Evolutionary conservation across 2,113 vertebrate species (phyloP), one percentile per base, ranked within the genome.

Genomic region (Murina feae): DNA sequence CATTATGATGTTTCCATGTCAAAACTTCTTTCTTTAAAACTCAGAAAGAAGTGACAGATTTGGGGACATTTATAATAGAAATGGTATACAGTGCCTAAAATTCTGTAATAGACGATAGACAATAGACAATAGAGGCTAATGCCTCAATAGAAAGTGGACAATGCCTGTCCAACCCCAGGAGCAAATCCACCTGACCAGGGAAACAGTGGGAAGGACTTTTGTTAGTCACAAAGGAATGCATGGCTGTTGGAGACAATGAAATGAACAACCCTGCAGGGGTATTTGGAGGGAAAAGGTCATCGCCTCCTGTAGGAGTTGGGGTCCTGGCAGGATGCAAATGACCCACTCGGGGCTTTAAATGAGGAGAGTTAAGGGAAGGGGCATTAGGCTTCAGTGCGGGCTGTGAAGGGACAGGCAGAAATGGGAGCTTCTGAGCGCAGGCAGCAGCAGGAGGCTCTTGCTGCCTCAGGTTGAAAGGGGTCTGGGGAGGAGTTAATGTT

Each of bases 361-460:
- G 9, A n/a, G 16, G 51, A 58, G 10, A 21, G 68, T 14, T 72
- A 17, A 81, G 4, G 30, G 44, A 49, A 78, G 20, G 39, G 12
- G 12, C 14, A 12, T 4, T 32, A 11, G 12, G n/a, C 5, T 51
- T 68, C 49, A 13, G 9, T 2, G 1, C 23, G 16, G 51, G 9
- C 3, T 0, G 13, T 0, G 32, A 69, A 44, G 53, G 18, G 17
- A 47, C 51, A 9, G 9, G 23, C 4, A 4, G 14, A 13, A 9
- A 51, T 6, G 4, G 21, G 32, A 6, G 42, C 42, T 42, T 42
- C 42, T 42, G 5, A 5, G 42, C 42, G 8, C 44, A 44, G 44
- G 44, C 44, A 44, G 44, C 44, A 44, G 44, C 44, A 44, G 44
- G 44, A 44, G 44, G 44, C 44, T 44, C 44, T 44, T 44, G 44